Percentiles rank a stretch among this genome's conserved stretches.
These are phyloP conservation scores for Calypte anna DNA, from an alignment of 2,113 vertebrate genomes.

Conservation along the genomic window DNA sequence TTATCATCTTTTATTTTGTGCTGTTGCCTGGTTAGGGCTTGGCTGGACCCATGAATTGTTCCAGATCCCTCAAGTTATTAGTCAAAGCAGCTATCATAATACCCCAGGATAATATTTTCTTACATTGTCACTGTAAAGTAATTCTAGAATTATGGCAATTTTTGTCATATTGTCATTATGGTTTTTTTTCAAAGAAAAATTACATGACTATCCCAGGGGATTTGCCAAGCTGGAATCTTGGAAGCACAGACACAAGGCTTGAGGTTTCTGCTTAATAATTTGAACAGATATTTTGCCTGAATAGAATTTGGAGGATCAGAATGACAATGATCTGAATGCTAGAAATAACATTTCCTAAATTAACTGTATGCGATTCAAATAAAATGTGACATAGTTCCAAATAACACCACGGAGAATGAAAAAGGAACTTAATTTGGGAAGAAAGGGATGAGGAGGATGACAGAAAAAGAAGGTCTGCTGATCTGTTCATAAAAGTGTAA, in stretches of 20 bases:
- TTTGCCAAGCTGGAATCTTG: not conserved
- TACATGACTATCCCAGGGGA: not conserved
- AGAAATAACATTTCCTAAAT: not conserved
- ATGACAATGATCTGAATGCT: not conserved
- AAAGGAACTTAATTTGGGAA: not conserved
- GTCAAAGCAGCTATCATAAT: not conserved
- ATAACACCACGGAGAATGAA: not conserved
- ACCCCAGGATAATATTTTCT: not conserved
- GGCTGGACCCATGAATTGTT: not conserved
- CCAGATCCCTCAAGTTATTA: not conserved
- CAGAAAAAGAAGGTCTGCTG: not conserved
- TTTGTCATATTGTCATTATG: not conserved
- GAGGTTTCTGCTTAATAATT: not conserved
- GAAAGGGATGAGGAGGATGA: not conserved
- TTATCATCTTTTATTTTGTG: not conserved
- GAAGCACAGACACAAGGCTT: not conserved
- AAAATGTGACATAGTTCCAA: not conserved
- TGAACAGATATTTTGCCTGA: not conserved
- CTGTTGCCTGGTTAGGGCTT: not conserved
- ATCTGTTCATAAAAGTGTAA: not conserved
- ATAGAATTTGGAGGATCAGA: not conserved
- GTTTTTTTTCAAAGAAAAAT: not conserved
- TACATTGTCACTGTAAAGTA: not conserved
- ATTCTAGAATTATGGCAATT: constrained; percentile 6
- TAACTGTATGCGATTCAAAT: not conserved